phyloP scores from a whole-genome alignment of 2,888 invertebrate genomes.

The Dynastes maya region DNA sequence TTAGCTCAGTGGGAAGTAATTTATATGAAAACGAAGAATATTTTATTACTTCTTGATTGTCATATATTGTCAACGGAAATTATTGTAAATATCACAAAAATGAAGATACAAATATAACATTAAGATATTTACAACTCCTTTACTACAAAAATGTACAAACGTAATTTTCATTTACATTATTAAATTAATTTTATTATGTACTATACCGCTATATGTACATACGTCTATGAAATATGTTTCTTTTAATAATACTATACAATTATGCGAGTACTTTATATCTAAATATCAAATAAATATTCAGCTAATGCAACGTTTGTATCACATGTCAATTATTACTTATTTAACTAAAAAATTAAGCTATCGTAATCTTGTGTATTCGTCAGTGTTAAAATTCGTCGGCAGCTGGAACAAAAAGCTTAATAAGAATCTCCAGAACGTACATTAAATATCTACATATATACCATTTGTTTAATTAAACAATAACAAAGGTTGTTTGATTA shows the following conservation, averaged over 20 bases:
- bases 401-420: constrained; percentile 39
- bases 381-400: constrained; percentile 49
- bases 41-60: too few species aligned
- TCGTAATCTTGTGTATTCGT: constrained; percentile 26
- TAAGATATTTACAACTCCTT: constrained; percentile 4
- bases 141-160: constrained; percentile 11
- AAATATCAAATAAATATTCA: constrained; percentile 34
- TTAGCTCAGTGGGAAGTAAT: too few species aligned
- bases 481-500: constrained; percentile 11
- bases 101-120: not conserved
- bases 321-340: constrained; percentile 18
- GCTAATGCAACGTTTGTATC: constrained; percentile 10
- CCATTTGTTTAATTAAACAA: constrained; percentile 18
- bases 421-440: not conserved
- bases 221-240: not conserved
- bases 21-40: too few species aligned
- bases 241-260: constrained; percentile 29
- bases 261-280: constrained; percentile 5
- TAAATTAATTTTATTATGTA: constrained; percentile 1
- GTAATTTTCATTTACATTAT: not conserved
- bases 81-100: not conserved
- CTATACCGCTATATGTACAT: not conserved
- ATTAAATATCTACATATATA: not conserved
- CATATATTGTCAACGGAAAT: not conserved
- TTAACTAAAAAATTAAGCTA: constrained; percentile 28